A percentile compares a stretch with the other conserved stretches of the same genome.
Evolutionary conservation across 2,113 vertebrate species (phyloP).

Genomic region (Ciconia boyciana): DNA sequence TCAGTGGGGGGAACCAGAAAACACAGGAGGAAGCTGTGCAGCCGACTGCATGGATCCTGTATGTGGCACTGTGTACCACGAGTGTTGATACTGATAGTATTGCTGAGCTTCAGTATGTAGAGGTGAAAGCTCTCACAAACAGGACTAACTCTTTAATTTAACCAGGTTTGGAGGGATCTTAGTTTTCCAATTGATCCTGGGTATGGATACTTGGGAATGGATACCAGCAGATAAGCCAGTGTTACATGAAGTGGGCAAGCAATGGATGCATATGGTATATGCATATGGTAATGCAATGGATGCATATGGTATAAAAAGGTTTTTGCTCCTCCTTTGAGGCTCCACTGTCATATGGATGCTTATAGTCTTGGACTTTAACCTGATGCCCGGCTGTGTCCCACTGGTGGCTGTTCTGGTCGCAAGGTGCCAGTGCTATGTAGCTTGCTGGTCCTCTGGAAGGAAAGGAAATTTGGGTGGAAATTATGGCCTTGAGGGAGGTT

Average conservation of each 20-base stretch:
- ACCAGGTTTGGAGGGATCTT: rapidly evolving
- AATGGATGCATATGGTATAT: not conserved
- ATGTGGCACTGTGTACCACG: not conserved
- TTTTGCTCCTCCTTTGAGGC: not conserved
- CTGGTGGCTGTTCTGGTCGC: not conserved
- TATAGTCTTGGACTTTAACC: not conserved
- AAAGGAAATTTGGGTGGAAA: not conserved
- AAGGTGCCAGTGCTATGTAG: not conserved
- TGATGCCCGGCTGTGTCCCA: not conserved
- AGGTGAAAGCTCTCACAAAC: not conserved
- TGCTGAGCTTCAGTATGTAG: not conserved
- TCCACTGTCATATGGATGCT: not conserved
- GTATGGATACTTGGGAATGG: not conserved
- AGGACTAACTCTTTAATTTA: not conserved
- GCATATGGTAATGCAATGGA: not conserved
- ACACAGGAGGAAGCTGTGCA: not conserved
- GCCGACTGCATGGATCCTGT: not conserved
- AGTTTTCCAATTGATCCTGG: not conserved
- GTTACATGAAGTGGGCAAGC: not conserved
- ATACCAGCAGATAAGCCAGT: not conserved
- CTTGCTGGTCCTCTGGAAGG: not conserved
- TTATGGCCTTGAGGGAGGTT: not conserved
- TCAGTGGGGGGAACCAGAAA: not conserved
- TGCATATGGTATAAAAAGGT: not conserved
- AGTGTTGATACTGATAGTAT: not conserved